Percentiles rank a stretch among this genome's conserved stretches.
These are phyloP conservation scores for Hormiphora californensis DNA, from an alignment of 37 sponge, comb jelly and placozoan genomes.

Conservation along the genomic window DNA sequence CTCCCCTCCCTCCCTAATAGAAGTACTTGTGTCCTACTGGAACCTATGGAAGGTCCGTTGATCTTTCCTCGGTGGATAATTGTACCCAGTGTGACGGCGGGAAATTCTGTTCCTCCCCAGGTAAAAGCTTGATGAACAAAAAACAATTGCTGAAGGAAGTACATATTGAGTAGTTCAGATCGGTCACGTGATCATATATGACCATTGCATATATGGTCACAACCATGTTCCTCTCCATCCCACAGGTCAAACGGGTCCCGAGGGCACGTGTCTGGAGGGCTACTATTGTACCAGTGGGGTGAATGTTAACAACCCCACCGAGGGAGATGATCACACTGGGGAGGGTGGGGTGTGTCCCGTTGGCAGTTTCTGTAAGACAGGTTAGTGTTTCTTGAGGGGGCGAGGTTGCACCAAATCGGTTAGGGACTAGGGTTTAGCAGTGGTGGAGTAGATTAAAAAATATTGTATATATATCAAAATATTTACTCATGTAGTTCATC, in stretches of 20 bases:
- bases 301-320: slow-evolving; percentile 1
- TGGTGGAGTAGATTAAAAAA: too few relatives aligned
- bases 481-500: background rate
- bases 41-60: background rate
- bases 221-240: too few relatives aligned
- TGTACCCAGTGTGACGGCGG: slow-evolving; percentile 5
- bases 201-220: too few relatives aligned
- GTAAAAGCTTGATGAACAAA: too few relatives aligned
- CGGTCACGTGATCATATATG: too few relatives aligned
- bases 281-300: background rate
- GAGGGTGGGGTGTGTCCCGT: slow-evolving; percentile 7
- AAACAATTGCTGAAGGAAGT: too few relatives aligned
- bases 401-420: too few relatives aligned
- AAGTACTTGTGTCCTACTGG: slow-evolving; percentile 11
- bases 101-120: background rate
- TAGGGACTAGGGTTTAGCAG: too few relatives aligned
- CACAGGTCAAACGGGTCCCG: background rate
- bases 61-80: background rate
- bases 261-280: background rate
- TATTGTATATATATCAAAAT: background rate
- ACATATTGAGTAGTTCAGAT: too few relatives aligned
- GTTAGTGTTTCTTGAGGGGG: too few relatives aligned
- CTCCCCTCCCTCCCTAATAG: background rate
- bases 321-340: background rate
- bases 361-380: background rate